Percentiles rank a stretch among this genome's conserved stretches.
Conservation (phyloP, 2,888 invertebrate species). For the Mythimna lalbum region DNA sequence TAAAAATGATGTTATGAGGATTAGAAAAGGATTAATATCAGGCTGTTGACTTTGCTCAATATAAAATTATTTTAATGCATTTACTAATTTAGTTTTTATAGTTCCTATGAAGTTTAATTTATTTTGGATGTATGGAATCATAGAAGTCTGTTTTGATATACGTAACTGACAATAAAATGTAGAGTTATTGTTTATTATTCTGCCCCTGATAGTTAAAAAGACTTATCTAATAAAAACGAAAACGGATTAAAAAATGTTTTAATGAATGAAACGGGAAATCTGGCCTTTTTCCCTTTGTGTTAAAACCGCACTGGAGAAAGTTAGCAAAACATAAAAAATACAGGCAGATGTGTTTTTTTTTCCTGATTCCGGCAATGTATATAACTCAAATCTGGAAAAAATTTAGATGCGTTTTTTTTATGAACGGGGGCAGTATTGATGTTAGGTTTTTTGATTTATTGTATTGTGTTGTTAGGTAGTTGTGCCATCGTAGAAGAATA, state of each 20-base stretch:
- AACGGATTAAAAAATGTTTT: too few species aligned
- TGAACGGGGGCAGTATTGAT: too few species aligned
- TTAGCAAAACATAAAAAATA: too few species aligned
- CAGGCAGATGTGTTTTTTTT: too few species aligned
- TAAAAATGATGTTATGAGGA: neutral
- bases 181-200: slow-evolving; percentile 6
- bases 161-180: slow-evolving; percentile 13
- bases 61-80: neutral
- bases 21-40: neutral
- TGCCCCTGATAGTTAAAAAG: too few species aligned
- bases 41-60: neutral
- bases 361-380: too few species aligned
- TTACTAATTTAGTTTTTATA: slow-evolving; percentile 19
- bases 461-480: slow-evolving; percentile 34
- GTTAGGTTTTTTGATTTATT: slow-evolving; percentile 7
- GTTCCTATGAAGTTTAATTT: slow-evolving; percentile 39
- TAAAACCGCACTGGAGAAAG: too few species aligned
- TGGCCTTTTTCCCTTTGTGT: too few species aligned
- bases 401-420: too few species aligned
- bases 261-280: too few species aligned
- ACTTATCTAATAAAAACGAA: too few species aligned
- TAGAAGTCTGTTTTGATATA: slow-evolving; percentile 21
- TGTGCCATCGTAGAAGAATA: slow-evolving; percentile 60
- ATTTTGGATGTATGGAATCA: neutral
- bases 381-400: too few species aligned